A percentile compares a stretch with the other conserved stretches of the same genome.
Evolutionary conservation across 2,797 vertebrate genomes (phyloP).

Genomic region (Notolabrus celidotus): DNA sequence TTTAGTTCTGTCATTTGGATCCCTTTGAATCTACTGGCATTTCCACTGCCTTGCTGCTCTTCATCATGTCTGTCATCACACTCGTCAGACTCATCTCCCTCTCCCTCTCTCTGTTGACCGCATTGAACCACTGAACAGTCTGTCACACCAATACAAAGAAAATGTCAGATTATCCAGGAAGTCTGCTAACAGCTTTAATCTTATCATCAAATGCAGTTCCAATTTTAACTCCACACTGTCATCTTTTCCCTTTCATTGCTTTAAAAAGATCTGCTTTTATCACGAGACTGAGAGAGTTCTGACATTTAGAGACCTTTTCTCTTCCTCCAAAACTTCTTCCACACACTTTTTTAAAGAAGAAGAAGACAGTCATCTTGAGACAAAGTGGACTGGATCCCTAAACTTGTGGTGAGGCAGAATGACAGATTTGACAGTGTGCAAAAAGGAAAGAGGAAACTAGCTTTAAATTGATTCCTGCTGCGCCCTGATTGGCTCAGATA

Average conservation of each 20-base stretch:
- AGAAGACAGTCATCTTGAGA: not conserved
- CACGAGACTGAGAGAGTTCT: not conserved
- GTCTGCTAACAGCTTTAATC: slow-evolving; percentile 14
- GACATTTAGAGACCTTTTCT: not conserved
- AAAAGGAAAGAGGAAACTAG: too few relatives aligned
- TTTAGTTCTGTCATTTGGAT: not conserved
- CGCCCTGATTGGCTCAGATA: not conserved
- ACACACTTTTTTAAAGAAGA: too few relatives aligned
- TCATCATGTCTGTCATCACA: not conserved
- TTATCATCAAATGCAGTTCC: not conserved
- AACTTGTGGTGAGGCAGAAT: not conserved
- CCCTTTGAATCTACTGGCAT: not conserved
- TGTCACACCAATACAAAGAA: slow-evolving; percentile 16
- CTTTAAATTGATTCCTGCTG: too few relatives aligned
- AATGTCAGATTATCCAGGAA: slow-evolving; percentile 18
- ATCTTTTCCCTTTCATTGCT: fast-evolving
- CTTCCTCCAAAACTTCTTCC: not conserved
- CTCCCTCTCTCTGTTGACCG: not conserved
- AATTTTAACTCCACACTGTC: not conserved
- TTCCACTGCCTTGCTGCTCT: not conserved
- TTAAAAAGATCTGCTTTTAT: slow-evolving; percentile 14
- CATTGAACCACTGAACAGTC: not conserved
- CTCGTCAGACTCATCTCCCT: not conserved
- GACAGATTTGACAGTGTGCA: too few relatives aligned
- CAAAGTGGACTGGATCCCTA: too few relatives aligned